Conservation (phyloP, 2,113 vertebrate species). For the Mormyrus lacerda region DNA sequence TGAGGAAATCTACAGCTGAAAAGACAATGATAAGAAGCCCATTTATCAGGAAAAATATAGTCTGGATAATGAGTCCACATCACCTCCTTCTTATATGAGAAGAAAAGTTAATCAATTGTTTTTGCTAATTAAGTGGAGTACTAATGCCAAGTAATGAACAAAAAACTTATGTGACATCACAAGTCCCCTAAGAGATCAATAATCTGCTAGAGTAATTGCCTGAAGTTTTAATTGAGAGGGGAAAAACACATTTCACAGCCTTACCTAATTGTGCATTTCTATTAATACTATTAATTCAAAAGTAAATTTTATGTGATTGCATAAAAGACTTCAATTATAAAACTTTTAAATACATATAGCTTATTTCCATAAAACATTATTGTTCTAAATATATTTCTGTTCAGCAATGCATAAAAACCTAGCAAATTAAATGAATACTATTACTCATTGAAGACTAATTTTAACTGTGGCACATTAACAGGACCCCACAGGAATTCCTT, state of each 20-base stretch:
- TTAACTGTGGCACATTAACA: constrained; percentile 49
- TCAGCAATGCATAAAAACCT: constrained; percentile 59
- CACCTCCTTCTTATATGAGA: constrained; percentile 61
- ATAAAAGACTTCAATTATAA: constrained; percentile 73
- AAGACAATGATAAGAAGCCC: constrained; percentile 59
- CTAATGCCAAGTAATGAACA: constrained; percentile 70
- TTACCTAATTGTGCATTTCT: constrained; percentile 59
- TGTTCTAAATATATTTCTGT: constrained; percentile 60
- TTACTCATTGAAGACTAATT: constrained; percentile 47
- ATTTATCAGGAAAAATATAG: constrained; percentile 64
- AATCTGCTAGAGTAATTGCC: constrained; percentile 75
- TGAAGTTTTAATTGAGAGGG: constrained; percentile 75
- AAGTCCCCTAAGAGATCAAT: constrained; percentile 74
- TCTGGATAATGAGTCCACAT: constrained; percentile 54
- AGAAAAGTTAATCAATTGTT: constrained; percentile 69
- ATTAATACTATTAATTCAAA: constrained; percentile 73
- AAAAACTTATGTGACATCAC: constrained; percentile 65
- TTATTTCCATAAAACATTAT: constrained; percentile 71
- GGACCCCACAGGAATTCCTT: constrained; percentile 31
- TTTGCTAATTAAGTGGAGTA: constrained; percentile 81
- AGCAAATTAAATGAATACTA: constrained; percentile 46
- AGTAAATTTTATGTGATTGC: constrained; percentile 61
- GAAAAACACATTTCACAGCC: constrained; percentile 62
- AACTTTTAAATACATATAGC: constrained; percentile 71
- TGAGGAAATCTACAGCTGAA: constrained; percentile 44